Percentiles rank a stretch among this genome's conserved stretches.
phyloP scores from a whole-genome alignment of 2,888 invertebrate species.

The Tachina lurida region DNA sequence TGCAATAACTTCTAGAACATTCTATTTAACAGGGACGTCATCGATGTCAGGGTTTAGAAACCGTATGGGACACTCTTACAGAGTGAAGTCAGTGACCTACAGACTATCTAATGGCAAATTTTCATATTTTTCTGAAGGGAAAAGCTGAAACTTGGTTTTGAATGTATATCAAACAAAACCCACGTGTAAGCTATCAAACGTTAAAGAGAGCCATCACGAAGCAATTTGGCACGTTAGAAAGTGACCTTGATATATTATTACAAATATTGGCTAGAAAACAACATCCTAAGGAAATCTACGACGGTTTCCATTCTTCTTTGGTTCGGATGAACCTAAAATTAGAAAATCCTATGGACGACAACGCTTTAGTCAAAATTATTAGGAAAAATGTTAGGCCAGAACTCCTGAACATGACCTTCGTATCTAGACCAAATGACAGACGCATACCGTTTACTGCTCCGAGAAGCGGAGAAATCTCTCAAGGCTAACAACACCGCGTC shows the following conservation, averaged over 20 bases:
- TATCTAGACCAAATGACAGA: too few relatives aligned
- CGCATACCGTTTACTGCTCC: too few relatives aligned
- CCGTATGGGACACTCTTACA: not conserved
- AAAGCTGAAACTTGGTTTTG: not conserved
- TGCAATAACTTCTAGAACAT: not conserved
- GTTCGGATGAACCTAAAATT: conserved; percentile 6
- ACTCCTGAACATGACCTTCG: conserved; percentile 1
- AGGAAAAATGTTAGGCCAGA: conserved; percentile 18
- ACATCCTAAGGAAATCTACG: conserved; percentile 1
- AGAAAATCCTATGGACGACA: conserved; percentile 18
- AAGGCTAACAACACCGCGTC: too few relatives aligned
- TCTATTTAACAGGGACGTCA: not conserved
- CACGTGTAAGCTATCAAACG: not conserved
- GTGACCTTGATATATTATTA: not conserved
- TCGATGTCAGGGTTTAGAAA: not conserved
- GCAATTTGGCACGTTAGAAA: conserved; percentile 26
- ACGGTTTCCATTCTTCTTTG: not conserved
- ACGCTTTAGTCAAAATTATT: conserved; percentile 7
- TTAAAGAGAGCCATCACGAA: conserved; percentile 7
- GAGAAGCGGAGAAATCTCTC: too few relatives aligned
- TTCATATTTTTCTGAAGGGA: not conserved
- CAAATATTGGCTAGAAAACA: conserved; percentile 24
- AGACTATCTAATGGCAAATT: not conserved
- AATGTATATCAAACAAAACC: not conserved
- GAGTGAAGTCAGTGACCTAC: not conserved